A percentile compares a stretch with the other conserved stretches of the same genome.
These are phyloP conservation scores for Sminthurinus aureus DNA, from an alignment of 2,888 invertebrate species.

Conservation along the genomic window DNA sequence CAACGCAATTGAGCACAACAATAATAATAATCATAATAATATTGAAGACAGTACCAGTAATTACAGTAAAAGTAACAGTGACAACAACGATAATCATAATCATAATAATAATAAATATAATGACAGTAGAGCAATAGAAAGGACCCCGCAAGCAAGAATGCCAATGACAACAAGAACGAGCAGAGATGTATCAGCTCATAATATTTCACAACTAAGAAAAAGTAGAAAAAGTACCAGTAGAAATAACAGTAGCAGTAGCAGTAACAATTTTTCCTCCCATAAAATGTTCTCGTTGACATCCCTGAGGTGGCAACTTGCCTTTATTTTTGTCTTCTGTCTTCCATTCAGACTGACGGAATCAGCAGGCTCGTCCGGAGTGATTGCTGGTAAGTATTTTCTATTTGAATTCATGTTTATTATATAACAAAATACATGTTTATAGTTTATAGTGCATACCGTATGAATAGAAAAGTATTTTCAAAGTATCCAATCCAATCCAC, in stretches of 20 bases:
- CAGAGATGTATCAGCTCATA: background rate
- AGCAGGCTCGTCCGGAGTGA: constrained; percentile 35
- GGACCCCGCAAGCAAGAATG: background rate
- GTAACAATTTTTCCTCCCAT: background rate
- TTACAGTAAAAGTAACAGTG: too few relatives aligned
- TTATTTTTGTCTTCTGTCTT: constrained; percentile 38
- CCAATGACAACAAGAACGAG: background rate
- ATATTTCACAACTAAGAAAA: background rate
- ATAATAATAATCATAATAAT: too few relatives aligned
- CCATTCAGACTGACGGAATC: constrained; percentile 39
- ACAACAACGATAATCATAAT: too few relatives aligned
- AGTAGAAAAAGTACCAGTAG: background rate
- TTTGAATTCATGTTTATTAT: too few relatives aligned
- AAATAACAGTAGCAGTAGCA: background rate
- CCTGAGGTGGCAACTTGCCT: constrained; percentile 36
- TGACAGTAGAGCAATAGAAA: too few relatives aligned
- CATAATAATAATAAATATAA: too few relatives aligned
- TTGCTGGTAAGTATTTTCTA: constrained; percentile 37
- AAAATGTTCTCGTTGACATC: constrained; percentile 18
- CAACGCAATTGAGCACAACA: too few relatives aligned
- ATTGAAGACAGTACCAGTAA: too few relatives aligned
- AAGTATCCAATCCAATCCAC: too few relatives aligned
- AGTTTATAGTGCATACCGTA: too few relatives aligned
- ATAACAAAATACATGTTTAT: too few relatives aligned
- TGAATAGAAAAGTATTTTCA: too few relatives aligned